phyloP scores from a whole-genome alignment of 2,113 vertebrate species.

The Oriolus oriolus region DNA sequence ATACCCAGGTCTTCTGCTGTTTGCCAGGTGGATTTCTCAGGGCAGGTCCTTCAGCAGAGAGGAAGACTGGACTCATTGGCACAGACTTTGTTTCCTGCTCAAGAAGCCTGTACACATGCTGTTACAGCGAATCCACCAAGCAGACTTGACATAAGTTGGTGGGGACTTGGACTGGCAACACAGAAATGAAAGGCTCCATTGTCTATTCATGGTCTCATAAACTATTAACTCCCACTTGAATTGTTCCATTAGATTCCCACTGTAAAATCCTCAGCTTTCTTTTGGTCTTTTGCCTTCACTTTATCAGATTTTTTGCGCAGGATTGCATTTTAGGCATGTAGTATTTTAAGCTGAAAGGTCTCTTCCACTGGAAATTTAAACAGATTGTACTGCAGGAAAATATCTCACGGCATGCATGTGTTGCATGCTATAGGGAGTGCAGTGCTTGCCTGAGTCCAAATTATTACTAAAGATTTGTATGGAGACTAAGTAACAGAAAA shows the following conservation, averaged over 20 bases:
- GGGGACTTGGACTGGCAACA: background rate
- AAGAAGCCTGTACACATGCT: background rate
- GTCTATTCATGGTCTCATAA: background rate
- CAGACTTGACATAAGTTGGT: background rate
- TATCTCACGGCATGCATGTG: background rate
- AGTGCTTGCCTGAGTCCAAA: background rate
- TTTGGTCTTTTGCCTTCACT: background rate
- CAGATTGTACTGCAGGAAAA: background rate
- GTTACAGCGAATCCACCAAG: background rate
- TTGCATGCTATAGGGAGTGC: background rate
- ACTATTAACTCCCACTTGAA: background rate
- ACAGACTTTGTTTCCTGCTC: background rate
- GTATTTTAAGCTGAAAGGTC: background rate
- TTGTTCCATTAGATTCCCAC: background rate
- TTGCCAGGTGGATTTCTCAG: background rate
- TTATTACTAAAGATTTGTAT: slow-evolving; percentile 5
- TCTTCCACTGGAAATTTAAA: background rate
- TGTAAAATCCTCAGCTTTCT: background rate
- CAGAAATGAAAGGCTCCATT: slow-evolving; percentile 9
- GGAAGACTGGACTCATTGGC: background rate
- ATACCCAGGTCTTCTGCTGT: background rate
- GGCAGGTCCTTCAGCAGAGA: background rate
- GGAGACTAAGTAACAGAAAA: background rate
- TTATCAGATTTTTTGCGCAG: background rate
- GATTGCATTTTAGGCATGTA: background rate